Evolutionary conservation across 2,797 vertebrate species (phyloP).

Genomic region (Tachyglossus aculeatus): DNA sequence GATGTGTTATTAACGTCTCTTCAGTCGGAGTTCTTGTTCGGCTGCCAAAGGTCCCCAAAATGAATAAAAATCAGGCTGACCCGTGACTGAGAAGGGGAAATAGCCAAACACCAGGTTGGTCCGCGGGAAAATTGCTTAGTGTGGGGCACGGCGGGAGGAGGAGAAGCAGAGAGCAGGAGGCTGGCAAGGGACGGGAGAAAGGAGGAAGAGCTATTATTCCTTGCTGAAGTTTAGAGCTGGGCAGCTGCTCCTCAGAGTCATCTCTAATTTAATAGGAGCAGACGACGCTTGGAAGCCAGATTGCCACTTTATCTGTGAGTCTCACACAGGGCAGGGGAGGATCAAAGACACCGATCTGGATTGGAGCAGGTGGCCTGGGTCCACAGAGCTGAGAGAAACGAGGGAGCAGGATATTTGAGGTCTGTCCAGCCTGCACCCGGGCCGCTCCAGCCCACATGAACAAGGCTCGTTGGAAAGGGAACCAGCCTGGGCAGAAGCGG

Average conservation of each 20-base stretch:
- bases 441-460: background rate
- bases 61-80: slow-evolving; percentile 22
- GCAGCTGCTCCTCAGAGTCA: slow-evolving; percentile 24
- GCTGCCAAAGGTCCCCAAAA: slow-evolving; percentile 14
- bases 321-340: slow-evolving; percentile 23
- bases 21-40: slow-evolving; percentile 19
- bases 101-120: background rate
- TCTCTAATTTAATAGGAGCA: slow-evolving; percentile 40
- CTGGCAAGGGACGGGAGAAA: background rate
- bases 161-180: background rate
- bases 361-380: background rate
- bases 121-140: slow-evolving; percentile 6
- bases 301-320: slow-evolving; percentile 16
- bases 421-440: background rate
- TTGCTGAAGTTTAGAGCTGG: background rate
- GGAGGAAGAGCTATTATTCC: background rate
- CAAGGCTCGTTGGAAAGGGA: background rate
- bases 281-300: slow-evolving; percentile 24
- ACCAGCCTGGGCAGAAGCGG: background rate
- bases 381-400: background rate
- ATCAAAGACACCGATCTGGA: background rate
- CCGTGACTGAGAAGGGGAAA: slow-evolving; percentile 4
- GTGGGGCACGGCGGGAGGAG: background rate
- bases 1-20: slow-evolving; percentile 33
- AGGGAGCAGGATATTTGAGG: background rate